Base-by-base conservation (phyloP, 2,888 invertebrate species). In the Lathronympha strigana region DNA sequence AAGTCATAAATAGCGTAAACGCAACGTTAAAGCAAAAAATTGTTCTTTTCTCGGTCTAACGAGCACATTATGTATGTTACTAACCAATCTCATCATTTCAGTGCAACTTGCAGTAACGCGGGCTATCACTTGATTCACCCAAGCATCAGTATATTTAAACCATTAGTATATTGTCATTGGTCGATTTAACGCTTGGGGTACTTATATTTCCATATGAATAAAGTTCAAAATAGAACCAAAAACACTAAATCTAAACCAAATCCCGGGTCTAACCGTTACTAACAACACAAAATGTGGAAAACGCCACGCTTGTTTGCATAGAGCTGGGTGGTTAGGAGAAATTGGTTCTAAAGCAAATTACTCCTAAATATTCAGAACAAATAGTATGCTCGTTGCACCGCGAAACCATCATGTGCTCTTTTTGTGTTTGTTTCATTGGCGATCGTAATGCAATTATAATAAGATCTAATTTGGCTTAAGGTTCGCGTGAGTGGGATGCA, bases 361-460 rank as follows among this genome's bases (percentile, higher is more conserved):
- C 78, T 76, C 79, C 77, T 77, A 82, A 80, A 84, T 81, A 79
- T 80, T 81, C 79, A 82, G 78, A 83, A 80, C 83, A 81, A 84
- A 83, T 82, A 78, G 81, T 82, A 75, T 84, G 85, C 75, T 79
- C 86, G 75, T 79, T 84, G 79, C 85, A 83, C 80, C 86, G 82
- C 78, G 84, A 80, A 83, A 50, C 28, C 79, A 76, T 79, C 80
- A 82, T 31, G 28, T 25, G 40, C 43, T 19, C 3, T 19, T 40
- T 28, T 43, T 17, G 11, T 43, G 4, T 15, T 28, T 11, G 1
- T n/a, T 31, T n/a, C 13, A 11, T 2, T 15, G 9, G 57, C 1
- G 43, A 57, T 21, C 43, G 19, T 54, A 31, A 15, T 31, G 77
- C 76, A 79, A 80, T 83, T 79, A 74, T 78, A 78, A 81, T 62